phyloP scores from a whole-genome alignment of 2,888 invertebrate genomes.

The Geotrupes spiniger region DNA sequence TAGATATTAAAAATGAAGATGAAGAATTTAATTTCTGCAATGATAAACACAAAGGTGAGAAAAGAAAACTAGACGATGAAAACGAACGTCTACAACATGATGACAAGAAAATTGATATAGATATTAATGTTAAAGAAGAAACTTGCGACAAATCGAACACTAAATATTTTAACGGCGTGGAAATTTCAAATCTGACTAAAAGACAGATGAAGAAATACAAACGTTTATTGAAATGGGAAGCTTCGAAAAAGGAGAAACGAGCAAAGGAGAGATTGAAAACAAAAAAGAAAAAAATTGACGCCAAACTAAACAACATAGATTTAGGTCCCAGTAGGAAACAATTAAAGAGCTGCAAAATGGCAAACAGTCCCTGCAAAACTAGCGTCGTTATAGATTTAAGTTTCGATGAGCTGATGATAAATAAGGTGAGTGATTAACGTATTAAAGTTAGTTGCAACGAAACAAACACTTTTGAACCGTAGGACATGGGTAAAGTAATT shows the following conservation, averaged over 20 bases:
- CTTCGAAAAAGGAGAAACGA: conserved; percentile 66
- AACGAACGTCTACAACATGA: too few relatives aligned
- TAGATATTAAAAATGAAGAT: too few relatives aligned
- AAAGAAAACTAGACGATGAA: too few relatives aligned
- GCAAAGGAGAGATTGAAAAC: conserved; percentile 66
- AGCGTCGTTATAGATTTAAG: conserved; percentile 84
- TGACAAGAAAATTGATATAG: too few relatives aligned
- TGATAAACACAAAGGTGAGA: too few relatives aligned
- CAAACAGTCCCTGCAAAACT: conserved; percentile 65
- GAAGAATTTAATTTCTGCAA: too few relatives aligned
- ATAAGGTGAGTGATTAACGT: conserved; percentile 39
- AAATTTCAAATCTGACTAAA: conserved; percentile 47
- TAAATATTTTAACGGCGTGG: conserved; percentile 45
- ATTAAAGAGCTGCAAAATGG: conserved; percentile 71
- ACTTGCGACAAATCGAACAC: background rate
- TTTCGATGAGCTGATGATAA: conserved; percentile 88
- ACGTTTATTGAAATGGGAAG: conserved; percentile 72
- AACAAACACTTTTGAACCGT: conserved; percentile 25
- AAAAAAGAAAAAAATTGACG: conserved; percentile 67
- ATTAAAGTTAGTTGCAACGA: background rate
- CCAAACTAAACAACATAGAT: conserved; percentile 68
- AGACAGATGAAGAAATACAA: conserved; percentile 47
- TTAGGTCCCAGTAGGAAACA: conserved; percentile 77
- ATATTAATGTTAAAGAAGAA: too few relatives aligned
- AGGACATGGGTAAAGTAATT: conserved; percentile 82